A percentile compares a stretch with the other conserved stretches of the same genome.
Evolutionary conservation across 2,888 invertebrate species (phyloP).

Genomic region (Calameuta filiformis): DNA sequence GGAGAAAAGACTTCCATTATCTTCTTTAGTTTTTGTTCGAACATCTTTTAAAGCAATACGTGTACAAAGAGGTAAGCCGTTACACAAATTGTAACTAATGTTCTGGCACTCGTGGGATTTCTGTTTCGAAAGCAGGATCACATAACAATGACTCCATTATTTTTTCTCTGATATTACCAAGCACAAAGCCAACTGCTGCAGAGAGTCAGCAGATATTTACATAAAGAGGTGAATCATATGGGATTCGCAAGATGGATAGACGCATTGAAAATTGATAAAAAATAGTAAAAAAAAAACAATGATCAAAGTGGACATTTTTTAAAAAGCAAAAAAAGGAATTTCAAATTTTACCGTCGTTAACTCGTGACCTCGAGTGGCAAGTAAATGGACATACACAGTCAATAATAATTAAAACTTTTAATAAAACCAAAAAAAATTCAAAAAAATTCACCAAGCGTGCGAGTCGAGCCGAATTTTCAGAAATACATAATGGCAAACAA

Average conservation of each 20-base stretch:
- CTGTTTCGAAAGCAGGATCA: not conserved
- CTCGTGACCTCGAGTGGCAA: not conserved
- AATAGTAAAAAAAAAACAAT: no score
- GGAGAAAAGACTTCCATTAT: not conserved
- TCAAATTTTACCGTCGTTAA: not conserved
- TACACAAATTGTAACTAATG: not conserved
- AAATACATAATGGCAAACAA: not conserved
- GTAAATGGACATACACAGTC: no score
- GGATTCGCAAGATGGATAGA: not conserved
- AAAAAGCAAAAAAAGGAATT: no score
- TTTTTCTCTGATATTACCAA: constrained; percentile 40
- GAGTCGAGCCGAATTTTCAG: not conserved
- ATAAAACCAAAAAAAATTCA: not conserved
- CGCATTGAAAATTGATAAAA: not conserved
- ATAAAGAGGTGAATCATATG: not conserved
- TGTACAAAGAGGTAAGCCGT: not conserved
- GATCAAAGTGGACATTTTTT: not conserved
- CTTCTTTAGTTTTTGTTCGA: not conserved
- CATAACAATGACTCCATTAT: constrained; percentile 17
- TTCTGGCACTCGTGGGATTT: not conserved
- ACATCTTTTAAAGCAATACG: not conserved
- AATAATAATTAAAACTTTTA: not conserved
- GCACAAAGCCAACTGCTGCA: constrained; percentile 43
- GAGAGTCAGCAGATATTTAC: constrained; percentile 43
- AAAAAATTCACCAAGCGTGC: not conserved